Evolutionary conservation across 2,888 invertebrate genomes (phyloP), one percentile per base, ranked within the genome.

Genomic region (Cataglyphis cursor): DNA sequence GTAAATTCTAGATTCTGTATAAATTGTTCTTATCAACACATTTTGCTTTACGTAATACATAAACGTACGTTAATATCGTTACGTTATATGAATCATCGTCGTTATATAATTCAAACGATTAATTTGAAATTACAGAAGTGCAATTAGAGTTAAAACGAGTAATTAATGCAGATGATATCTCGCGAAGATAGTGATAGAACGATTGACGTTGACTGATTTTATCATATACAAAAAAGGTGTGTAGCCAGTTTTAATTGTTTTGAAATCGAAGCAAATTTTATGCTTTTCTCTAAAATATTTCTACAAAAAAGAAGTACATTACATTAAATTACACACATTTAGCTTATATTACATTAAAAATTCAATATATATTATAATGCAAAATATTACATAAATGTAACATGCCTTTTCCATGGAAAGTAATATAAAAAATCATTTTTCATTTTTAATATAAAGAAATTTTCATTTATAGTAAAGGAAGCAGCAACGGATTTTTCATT

Each of bases 101-200:
- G 35, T 62, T 62, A 62, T 18, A 35, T 62, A 62, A 62, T 35
- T 35, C n/a, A 35, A 35, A 62, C 6, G 6, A 62, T 62, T 61
- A 35, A 35, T 21, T 62, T 62, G 35, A 62, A 35, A 38, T n/a
- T 62, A 21, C 5, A 35, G 1, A 62, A 18, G 5, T 8, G n/a
- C 35, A 6, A 62, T 62, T 62, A 18, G 15, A 62, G 35, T 38
- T 62, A 35, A 62, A 31, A n/a, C 3, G 1, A 61, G 10, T 35
- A 62, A 35, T 62, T 62, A n/a, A 38, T 31, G 35, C n/a, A 62
- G 35, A 62, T n/a, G 0, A 10, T 62, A 35, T 62, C 35, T 35
- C 4, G n/a, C 10, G 5, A 3, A 31, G 35, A 57, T 3, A 10
- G 21, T 24, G 21, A 51, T 51, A 1, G n/a, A n/a, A 48, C 1